Evolutionary conservation across 1,140 invertebrate species (phyloP).

Genomic region (Drosophila tani): DNA sequence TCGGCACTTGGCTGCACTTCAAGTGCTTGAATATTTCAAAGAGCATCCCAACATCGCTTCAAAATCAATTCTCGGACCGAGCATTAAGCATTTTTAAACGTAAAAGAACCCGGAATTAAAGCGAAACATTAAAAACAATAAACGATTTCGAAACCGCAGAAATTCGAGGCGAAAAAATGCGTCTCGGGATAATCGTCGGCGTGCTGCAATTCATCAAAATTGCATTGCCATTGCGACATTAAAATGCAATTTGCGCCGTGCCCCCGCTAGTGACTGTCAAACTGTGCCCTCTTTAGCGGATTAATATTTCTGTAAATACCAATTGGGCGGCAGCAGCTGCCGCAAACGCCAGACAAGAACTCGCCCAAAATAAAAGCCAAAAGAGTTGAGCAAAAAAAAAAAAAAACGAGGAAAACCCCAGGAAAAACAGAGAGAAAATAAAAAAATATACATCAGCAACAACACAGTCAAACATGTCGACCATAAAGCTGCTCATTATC

Average conservation of each 20-base stretch:
- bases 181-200: constrained; percentile 25
- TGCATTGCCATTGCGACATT: constrained; percentile 58
- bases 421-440: constrained; percentile 8
- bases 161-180: constrained; percentile 27
- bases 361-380: constrained; percentile 13
- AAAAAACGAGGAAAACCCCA: constrained; percentile 3
- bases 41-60: not conserved
- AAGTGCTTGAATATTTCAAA: constrained; percentile 34
- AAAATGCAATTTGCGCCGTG: constrained; percentile 68
- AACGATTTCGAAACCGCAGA: constrained; percentile 14
- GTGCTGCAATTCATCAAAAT: constrained; percentile 44
- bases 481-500: constrained; percentile 84
- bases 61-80: constrained; percentile 25
- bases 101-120: not conserved
- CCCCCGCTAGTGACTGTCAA: constrained; percentile 46
- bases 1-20: constrained; percentile 15
- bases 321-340: constrained; percentile 40
- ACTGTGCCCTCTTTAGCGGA: constrained; percentile 56
- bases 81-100: constrained; percentile 17
- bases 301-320: constrained; percentile 61
- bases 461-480: constrained; percentile 63
- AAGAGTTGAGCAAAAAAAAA: constrained; percentile 24
- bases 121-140: not conserved
- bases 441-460: constrained; percentile 34
- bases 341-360: constrained; percentile 17